Percentiles rank a stretch among this genome's conserved stretches.
Evolutionary conservation across 2,113 vertebrate species (phyloP).

Genomic region (Apteryx mantelli): DNA sequence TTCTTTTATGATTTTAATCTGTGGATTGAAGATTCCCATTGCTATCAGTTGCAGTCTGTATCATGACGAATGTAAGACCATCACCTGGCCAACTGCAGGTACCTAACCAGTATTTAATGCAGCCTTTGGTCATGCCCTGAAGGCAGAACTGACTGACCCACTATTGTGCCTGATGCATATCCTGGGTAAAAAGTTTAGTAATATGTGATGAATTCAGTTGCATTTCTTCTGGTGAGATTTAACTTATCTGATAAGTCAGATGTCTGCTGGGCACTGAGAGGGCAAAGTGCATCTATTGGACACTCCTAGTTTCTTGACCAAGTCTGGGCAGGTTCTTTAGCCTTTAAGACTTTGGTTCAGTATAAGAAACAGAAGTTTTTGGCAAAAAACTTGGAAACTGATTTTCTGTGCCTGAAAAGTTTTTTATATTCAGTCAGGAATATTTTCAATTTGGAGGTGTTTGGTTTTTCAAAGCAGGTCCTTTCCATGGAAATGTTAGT

Average conservation of each 20-base stretch:
- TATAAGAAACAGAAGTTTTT: neutral
- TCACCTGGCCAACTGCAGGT: neutral
- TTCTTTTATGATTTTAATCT: neutral
- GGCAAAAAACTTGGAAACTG: neutral
- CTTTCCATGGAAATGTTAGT: neutral
- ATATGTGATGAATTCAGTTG: neutral
- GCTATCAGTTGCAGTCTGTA: neutral
- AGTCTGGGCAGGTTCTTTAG: too few relatives aligned
- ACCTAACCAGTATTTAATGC: neutral
- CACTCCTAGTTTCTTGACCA: neutral
- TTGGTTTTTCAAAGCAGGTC: neutral
- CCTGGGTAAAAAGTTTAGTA: neutral
- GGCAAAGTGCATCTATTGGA: neutral
- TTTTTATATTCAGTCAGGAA: neutral
- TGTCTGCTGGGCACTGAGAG: neutral
- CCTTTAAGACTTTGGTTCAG: neutral
- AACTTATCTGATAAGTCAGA: neutral
- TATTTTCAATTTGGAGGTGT: neutral
- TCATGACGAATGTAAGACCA: fast-evolving
- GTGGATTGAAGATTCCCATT: neutral
- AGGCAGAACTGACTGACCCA: neutral
- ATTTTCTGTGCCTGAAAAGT: neutral
- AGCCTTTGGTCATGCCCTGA: neutral
- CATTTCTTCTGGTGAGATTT: neutral
- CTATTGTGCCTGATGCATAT: fast-evolving